phyloP scores from a whole-genome alignment of 1,140 invertebrate species.

The Adoxophyes honmai region DNA sequence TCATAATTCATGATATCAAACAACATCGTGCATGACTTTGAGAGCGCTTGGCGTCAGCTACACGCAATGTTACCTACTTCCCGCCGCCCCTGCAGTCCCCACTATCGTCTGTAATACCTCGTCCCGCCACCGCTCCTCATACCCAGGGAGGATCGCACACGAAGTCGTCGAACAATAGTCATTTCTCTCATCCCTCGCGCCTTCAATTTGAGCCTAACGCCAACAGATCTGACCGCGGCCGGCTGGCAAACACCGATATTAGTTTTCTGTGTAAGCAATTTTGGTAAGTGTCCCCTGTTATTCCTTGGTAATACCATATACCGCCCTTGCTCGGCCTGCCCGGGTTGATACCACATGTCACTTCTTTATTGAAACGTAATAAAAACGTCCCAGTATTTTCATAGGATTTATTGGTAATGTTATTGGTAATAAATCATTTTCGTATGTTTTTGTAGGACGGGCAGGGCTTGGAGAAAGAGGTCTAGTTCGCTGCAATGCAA shows the following conservation, averaged over 20 bases:
- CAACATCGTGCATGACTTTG: too few relatives aligned
- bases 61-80: too few relatives aligned
- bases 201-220: slow-evolving; percentile 6
- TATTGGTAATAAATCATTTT: slow-evolving; percentile 14
- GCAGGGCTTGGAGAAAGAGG: too few relatives aligned
- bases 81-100: too few relatives aligned
- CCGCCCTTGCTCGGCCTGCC: slow-evolving; percentile 38
- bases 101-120: too few relatives aligned
- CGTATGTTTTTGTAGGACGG: not conserved
- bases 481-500: not conserved
- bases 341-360: slow-evolving; percentile 47
- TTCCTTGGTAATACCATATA: slow-evolving; percentile 60
- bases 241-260: slow-evolving; percentile 74
- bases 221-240: slow-evolving; percentile 34
- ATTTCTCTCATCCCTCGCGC: not conserved
- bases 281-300: slow-evolving; percentile 70
- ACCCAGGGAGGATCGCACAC: too few relatives aligned
- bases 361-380: slow-evolving; percentile 61
- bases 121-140: too few relatives aligned
- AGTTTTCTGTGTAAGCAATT: slow-evolving; percentile 75
- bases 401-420: slow-evolving; percentile 14
- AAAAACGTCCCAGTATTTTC: slow-evolving; percentile 32
- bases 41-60: too few relatives aligned
- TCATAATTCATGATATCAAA: too few relatives aligned
- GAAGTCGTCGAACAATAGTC: too few relatives aligned